Evolutionary conservation across 2,113 vertebrate genomes (phyloP).

Genomic region (Thunnus thynnus): DNA sequence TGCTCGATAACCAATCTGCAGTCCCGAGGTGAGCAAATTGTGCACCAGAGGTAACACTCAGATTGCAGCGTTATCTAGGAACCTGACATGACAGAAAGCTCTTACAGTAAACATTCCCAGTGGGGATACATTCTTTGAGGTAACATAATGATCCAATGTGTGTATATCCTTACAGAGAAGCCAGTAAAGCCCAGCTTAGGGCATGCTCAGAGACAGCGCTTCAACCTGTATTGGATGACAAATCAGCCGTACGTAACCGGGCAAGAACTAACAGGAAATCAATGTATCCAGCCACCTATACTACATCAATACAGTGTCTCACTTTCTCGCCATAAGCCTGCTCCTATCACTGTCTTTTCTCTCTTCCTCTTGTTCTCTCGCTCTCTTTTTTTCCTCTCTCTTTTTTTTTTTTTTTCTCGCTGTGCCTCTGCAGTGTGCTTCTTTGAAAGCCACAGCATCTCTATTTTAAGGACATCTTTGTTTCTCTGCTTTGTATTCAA

Average conservation of each 20-base stretch:
- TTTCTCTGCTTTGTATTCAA: conserved; percentile 63
- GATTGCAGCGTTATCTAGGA: conserved; percentile 29
- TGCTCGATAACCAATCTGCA: not conserved
- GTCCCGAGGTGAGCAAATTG: not conserved
- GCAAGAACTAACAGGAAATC: conserved; percentile 76
- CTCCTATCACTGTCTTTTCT: conserved; percentile 20
- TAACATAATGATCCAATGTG: conserved; percentile 54
- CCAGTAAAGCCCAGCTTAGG: conserved; percentile 20
- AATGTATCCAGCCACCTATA: conserved; percentile 69
- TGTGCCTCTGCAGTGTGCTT: conserved; percentile 38
- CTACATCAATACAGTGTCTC: conserved; percentile 68
- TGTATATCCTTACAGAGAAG: conserved; percentile 34
- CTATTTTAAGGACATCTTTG: conserved; percentile 71
- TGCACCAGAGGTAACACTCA: conserved; percentile 10
- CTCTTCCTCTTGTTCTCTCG: conserved; percentile 1
- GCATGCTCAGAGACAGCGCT: conserved; percentile 45
- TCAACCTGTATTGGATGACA: conserved; percentile 72
- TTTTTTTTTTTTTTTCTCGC: conserved; percentile 21
- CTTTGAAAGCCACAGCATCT: conserved; percentile 63
- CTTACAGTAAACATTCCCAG: conserved; percentile 36
- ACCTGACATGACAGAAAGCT: conserved; percentile 18
- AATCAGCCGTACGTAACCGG: conserved; percentile 54
- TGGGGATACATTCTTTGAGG: conserved; percentile 35
- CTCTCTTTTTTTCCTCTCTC: not conserved
- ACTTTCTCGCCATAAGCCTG: conserved; percentile 38